Base-by-base conservation (phyloP, 2,797 vertebrate species). In the Cynodonichthys magdalenae region DNA sequence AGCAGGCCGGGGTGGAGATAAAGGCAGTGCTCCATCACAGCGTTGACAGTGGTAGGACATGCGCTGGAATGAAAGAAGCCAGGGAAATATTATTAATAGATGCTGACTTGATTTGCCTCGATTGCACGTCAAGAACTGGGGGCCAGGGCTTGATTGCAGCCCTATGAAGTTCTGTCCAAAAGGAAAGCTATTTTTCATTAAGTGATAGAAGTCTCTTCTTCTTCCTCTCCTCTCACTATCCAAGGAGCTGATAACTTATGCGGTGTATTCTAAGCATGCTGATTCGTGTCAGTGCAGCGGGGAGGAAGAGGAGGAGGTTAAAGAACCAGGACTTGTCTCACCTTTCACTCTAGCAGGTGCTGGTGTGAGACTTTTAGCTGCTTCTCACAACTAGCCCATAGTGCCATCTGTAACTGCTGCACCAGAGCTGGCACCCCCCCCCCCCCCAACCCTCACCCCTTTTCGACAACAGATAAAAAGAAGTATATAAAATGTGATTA, bases 31-130 rank as follows among this genome's bases (percentile, higher is more conserved):
- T 97, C 96, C 96, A 97, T 98, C 96, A 98, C 95, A 91, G 94
- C 92, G 92, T 92, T 98, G 96, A 98, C 96, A 97, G 96, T 95
- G 95, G 95, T 95, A 96, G 95, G 96, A 98, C 96, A 96, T 89
- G 95, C 94, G 93, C 93, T 92, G 94, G 95, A 97, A 97, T 97
- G 96, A 99, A 98, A 97, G 96, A 93, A 96, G 94, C 95, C 93
- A 94, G 94, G 94, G 94, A 97, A 98, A 98, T 98, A 99, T 97
- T 98, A 98, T 98, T 98, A 98, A 98, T 98, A 98, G 96, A 98
- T 98, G 97, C 95, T 94, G 95, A 95, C 96, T 97, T 95, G 96
- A 98, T 98, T 97, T 97, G 94, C 95, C 94, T 94, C 95, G 95
- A 92, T 94, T 94, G 95, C 95, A 92, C 94, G 95, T 97, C 96